Percentiles rank a stretch among this genome's conserved stretches.
phyloP scores from a whole-genome alignment of 2,888 invertebrate species.

The Vesta saturnalis region DNA sequence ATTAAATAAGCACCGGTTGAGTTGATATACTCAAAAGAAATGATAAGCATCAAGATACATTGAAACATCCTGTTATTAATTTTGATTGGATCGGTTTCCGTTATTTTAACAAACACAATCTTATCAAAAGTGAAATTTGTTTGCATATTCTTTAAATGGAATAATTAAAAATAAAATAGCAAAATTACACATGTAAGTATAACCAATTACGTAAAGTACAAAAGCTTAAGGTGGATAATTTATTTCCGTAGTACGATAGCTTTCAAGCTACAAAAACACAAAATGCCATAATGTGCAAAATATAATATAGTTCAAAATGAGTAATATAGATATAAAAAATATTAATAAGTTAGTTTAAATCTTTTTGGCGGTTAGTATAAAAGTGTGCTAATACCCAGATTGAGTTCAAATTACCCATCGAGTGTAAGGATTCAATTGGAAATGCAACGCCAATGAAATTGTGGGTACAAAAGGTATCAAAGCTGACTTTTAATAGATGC shows the following conservation, averaged over 20 bases:
- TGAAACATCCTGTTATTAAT: background rate
- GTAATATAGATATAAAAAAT: too few relatives aligned
- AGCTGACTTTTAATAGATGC: background rate
- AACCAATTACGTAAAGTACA: too few relatives aligned
- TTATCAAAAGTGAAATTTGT: too few relatives aligned
- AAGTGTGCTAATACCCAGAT: background rate
- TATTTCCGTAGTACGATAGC: too few relatives aligned
- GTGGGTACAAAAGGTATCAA: background rate
- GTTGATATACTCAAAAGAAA: background rate
- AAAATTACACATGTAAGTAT: too few relatives aligned
- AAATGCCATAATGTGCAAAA: background rate
- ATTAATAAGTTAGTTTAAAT: background rate
- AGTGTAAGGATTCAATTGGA: slow-evolving; percentile 6
- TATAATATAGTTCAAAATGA: background rate
- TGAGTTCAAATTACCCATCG: background rate
- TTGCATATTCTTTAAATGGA: too few relatives aligned
- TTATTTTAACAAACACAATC: background rate
- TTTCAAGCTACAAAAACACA: too few relatives aligned
- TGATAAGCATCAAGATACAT: background rate
- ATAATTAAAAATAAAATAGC: too few relatives aligned
- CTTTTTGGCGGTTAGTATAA: background rate
- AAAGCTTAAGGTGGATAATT: too few relatives aligned
- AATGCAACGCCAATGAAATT: background rate
- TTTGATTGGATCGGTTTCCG: background rate
- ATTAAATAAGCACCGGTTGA: background rate